Evolutionary conservation across 2,888 invertebrate genomes (phyloP).

Genomic region (Spodoptera littoralis): DNA sequence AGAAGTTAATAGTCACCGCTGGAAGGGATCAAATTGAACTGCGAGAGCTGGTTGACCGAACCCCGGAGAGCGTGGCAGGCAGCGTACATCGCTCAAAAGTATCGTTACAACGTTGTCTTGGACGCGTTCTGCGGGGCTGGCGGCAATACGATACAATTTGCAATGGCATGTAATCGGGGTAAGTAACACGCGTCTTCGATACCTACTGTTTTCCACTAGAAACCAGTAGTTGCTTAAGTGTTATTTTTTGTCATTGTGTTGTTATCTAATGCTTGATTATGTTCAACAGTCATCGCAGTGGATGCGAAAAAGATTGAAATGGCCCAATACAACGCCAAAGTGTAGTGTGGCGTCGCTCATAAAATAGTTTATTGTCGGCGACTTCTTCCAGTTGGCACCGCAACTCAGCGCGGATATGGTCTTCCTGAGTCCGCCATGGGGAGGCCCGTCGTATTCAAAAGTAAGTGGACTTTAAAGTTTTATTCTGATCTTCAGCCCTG

Average conservation of each 20-base stretch:
- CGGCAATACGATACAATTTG: constrained; percentile 99
- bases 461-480: constrained; percentile 57
- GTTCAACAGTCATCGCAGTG: constrained; percentile 94
- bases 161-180: constrained; percentile 94
- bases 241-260: too few species aligned
- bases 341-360: too few species aligned
- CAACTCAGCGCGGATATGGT: constrained; percentile 94
- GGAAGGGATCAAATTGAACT: constrained; percentile 96
- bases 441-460: constrained; percentile 95
- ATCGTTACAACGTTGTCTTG: constrained; percentile 93
- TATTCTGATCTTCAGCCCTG: too few species aligned
- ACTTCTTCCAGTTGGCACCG: constrained; percentile 93
- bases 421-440: constrained; percentile 99
- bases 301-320: constrained; percentile 94
- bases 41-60: constrained; percentile 99
- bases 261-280: too few species aligned
- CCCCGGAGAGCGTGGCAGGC: constrained; percentile 98
- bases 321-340: too few species aligned
- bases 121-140: too few species aligned
- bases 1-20: too few species aligned
- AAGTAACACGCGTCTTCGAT: constrained; percentile 76
- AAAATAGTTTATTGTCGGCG: constrained; percentile 95
- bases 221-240: too few species aligned
- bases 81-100: constrained; percentile 95
- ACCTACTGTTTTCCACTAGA: too few species aligned